Conservation (phyloP, 2,797 vertebrate species). For the Arctocebus calabarensis region DNA sequence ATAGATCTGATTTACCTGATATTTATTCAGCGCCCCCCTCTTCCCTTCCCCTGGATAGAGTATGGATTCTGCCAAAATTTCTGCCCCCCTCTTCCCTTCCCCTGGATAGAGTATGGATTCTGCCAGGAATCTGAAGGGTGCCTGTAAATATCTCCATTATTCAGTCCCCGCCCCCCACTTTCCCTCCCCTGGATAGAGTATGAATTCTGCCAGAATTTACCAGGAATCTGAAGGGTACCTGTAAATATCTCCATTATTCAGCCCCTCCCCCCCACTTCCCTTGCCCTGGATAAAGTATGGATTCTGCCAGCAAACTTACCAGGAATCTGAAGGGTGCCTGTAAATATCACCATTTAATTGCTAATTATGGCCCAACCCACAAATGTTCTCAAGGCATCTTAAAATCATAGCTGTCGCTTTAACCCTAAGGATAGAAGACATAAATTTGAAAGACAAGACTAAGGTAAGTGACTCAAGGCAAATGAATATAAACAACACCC, state of each 20-base stretch:
- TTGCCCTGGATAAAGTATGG: not conserved
- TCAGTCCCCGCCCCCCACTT: no score
- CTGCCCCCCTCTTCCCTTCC: no score
- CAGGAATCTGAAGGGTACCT: no score
- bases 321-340: not conserved
- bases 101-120: no score
- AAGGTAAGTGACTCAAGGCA: not conserved
- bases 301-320: not conserved
- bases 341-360: not conserved
- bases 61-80: not conserved
- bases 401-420: constrained; percentile 1
- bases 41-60: not conserved
- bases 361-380: not conserved
- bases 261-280: not conserved
- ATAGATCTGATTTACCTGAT: not conserved
- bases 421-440: not conserved
- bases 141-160: no score
- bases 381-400: not conserved
- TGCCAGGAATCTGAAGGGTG: no score
- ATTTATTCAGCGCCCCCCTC: not conserved
- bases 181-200: no score
- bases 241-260: no score
- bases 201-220: no score
- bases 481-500: not conserved
- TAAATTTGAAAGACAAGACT: constrained; percentile 26